Conservation (phyloP, 2,888 invertebrate species). For the Conchocele bisecta region DNA sequence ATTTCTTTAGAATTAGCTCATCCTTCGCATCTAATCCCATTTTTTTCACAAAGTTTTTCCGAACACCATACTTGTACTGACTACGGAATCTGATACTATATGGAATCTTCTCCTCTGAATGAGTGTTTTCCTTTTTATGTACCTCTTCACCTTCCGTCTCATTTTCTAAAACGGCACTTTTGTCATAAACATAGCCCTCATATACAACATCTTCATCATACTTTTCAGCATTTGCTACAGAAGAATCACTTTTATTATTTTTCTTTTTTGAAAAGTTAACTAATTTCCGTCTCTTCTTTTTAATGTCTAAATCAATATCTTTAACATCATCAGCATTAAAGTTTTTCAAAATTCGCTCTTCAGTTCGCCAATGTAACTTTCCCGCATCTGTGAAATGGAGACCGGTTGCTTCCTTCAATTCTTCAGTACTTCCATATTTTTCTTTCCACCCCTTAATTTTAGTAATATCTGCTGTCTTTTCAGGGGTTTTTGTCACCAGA, state of each 20-base stretch:
- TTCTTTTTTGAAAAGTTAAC: constrained; percentile 57
- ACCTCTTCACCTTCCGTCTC: constrained; percentile 54
- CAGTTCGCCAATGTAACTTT: constrained; percentile 69
- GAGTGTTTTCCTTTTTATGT: constrained; percentile 4
- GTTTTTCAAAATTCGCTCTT: constrained; percentile 67
- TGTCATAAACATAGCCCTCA: constrained; percentile 36
- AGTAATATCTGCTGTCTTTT: constrained; percentile 73
- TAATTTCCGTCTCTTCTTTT: constrained; percentile 67
- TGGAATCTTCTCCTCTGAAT: constrained; percentile 50
- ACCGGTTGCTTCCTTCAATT: constrained; percentile 45
- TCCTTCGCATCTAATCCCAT: constrained; percentile 61
- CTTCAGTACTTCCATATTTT: constrained; percentile 61
- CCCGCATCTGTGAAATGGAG: constrained; percentile 54
- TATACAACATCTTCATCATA: constrained; percentile 20
- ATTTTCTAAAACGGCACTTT: constrained; percentile 37
- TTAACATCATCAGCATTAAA: constrained; percentile 66
- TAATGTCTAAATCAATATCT: constrained; percentile 67
- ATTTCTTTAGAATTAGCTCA: constrained; percentile 69
- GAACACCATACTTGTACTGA: constrained; percentile 54
- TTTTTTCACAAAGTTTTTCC: constrained; percentile 60
- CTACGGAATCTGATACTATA: constrained; percentile 46
- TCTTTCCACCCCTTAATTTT: constrained; percentile 78
- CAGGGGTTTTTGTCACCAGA: constrained; percentile 31
- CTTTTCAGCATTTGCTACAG: neutral
- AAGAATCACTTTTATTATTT: neutral